phyloP scores from a whole-genome alignment of 2,888 invertebrate species.

The Panopea generosa region DNA sequence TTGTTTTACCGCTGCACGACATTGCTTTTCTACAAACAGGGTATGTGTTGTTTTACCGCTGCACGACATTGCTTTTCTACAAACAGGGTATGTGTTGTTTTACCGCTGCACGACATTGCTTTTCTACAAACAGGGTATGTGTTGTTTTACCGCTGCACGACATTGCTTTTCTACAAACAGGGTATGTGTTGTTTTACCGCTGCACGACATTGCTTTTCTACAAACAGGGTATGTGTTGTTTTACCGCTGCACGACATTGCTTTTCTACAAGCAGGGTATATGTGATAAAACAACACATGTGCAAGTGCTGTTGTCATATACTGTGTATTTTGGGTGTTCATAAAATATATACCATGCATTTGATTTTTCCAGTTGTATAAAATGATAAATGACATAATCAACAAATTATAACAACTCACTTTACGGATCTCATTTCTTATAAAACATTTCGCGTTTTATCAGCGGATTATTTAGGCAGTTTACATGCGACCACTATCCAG shows the following conservation, averaged over 20 bases:
- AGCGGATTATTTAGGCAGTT: too few species aligned
- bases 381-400: too few species aligned
- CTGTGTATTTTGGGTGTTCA: too few species aligned
- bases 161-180: conserved; percentile 73
- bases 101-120: conserved; percentile 72
- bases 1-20: conserved; percentile 69
- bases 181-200: conserved; percentile 70
- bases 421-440: too few species aligned
- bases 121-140: conserved; percentile 75
- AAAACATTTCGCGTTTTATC: too few species aligned
- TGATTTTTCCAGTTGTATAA: too few species aligned
- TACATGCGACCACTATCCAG: too few species aligned
- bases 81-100: conserved; percentile 73
- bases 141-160: conserved; percentile 70
- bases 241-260: conserved; percentile 72
- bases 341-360: too few species aligned
- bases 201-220: conserved; percentile 73
- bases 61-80: conserved; percentile 73
- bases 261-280: conserved; percentile 74
- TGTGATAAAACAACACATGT: too few species aligned
- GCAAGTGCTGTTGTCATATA: too few species aligned
- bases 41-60: conserved; percentile 68
- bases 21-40: conserved; percentile 74
- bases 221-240: conserved; percentile 75
- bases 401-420: too few species aligned